Evolutionary conservation across 2,113 vertebrate species (phyloP).

Genomic region (Malaclemys terrapin): DNA sequence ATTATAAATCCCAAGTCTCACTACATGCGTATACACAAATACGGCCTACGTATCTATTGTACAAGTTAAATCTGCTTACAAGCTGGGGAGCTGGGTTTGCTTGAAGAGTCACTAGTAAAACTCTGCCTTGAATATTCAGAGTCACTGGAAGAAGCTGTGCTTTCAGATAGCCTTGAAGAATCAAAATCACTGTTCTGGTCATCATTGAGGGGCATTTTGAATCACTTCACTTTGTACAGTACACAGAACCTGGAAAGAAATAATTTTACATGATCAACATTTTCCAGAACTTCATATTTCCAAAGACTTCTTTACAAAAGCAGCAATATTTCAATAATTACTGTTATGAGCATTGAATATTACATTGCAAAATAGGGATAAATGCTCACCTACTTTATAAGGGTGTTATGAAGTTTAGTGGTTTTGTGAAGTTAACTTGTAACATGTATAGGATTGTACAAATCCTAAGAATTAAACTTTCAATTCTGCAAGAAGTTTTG

Average conservation of each 20-base stretch:
- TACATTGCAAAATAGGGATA: neutral
- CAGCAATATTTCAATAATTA: neutral
- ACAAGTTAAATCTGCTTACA: conserved; percentile 81
- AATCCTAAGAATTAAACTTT: neutral
- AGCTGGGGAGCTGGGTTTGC: conserved; percentile 91
- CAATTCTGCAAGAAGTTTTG: neutral
- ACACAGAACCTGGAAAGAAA: conserved; percentile 66
- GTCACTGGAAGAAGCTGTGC: conserved; percentile 86
- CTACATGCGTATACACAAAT: neutral
- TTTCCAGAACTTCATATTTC: neutral
- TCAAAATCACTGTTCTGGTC: conserved; percentile 89
- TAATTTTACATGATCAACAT: neutral
- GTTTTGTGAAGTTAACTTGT: neutral
- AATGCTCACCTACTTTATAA: neutral
- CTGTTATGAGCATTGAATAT: neutral
- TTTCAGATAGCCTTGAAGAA: conserved; percentile 85
- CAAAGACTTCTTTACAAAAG: neutral
- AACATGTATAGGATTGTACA: neutral
- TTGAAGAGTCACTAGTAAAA: conserved; percentile 91
- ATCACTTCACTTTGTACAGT: conserved; percentile 1
- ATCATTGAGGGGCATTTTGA: conserved; percentile 90
- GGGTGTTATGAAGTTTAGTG: neutral
- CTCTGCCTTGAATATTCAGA: conserved; percentile 88
- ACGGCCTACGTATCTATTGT: neutral
- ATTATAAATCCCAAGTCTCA: conserved; percentile 36